These are phyloP conservation scores for Formica exsecta DNA, from an alignment of 1,140 invertebrate species.

Conservation along the genomic window DNA sequence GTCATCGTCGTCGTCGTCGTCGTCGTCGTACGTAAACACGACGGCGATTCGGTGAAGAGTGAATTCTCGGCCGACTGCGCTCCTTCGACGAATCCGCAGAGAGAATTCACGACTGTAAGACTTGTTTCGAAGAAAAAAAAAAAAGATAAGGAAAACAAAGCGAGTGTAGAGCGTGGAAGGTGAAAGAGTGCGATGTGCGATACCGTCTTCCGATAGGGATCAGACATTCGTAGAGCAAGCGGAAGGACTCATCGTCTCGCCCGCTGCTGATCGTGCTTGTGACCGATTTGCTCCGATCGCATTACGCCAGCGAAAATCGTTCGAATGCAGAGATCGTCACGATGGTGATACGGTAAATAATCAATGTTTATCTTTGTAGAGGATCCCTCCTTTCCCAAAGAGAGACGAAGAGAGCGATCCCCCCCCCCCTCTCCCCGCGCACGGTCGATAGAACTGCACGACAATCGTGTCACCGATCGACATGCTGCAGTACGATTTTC, in stretches of 20 bases:
- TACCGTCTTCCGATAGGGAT: not conserved
- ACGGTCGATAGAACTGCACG: conserved; percentile 20
- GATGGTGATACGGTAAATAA: conserved; percentile 86
- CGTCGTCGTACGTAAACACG: conserved; percentile 7
- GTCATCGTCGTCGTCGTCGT: not conserved
- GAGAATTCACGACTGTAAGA: not conserved
- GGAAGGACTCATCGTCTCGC: not conserved
- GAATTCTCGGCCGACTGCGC: not conserved
- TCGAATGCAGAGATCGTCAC: conserved; percentile 82
- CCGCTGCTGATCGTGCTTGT: not conserved
- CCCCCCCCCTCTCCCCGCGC: not conserved
- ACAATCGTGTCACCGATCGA: conserved; percentile 52
- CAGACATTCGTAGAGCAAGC: not conserved
- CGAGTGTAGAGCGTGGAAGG: too few species aligned
- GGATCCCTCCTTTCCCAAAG: not conserved
- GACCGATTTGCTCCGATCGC: conserved; percentile 47
- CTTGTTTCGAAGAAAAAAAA: not conserved
- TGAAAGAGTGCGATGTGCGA: not conserved
- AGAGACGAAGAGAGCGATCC: not conserved
- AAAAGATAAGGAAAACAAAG: not conserved
- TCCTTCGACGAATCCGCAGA: not conserved
- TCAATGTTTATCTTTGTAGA: conserved; percentile 1
- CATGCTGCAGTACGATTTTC: conserved; percentile 33
- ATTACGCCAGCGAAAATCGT: conserved; percentile 81
- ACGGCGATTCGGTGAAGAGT: not conserved